Base-by-base conservation (phyloP, 1,140 invertebrate species). In the Polypedilum pembai region DNA sequence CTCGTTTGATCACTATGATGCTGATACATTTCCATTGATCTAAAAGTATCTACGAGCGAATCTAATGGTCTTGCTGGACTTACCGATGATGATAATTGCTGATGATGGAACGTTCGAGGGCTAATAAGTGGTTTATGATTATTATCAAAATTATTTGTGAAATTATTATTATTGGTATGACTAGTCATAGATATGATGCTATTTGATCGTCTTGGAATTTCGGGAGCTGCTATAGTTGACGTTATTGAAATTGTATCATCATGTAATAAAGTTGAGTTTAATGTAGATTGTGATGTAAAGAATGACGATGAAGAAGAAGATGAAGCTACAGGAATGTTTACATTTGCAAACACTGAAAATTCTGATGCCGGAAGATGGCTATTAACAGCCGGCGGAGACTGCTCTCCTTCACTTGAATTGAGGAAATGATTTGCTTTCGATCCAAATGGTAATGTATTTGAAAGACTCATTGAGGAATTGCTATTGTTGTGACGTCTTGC, bases 401-500 rank as follows among this genome's bases (percentile, higher is more conserved):
- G 65, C 40, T 81, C 80, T n/a, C 78, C 76, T 73, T 75, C 73
- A 40, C 73, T 40, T 12, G 40, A 73, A 41, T 7, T 73, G 40
- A 74, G 73, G n/a, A 73, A 1, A 7, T 75, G 74, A 7, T 75
- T 76, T 7, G 75, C 72, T 56, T 69, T 75, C 40, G 41, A 72
- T 7, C 41, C 41, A 63, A 73, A 75, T 12, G 65, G 40, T 75
- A 74, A 41, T 72, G 40, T 72, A 40, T 20, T 56, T 72, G 17
- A 24, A 18, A 73, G 56, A 73, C 69, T 40, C 41, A 73, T 12
- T 33, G 24, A 40, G 10, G 56, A 74, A 69, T 77, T 75, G 76
- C 33, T 80, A 73, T 81, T 74, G 21, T 65, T 80, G 69, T 82
- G 81, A 5, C 81, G 78, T 65, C 87, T 86, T 56, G 88, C 85